phyloP scores from a whole-genome alignment of 2,113 vertebrate species.

The Microtus pennsylvanicus region DNA sequence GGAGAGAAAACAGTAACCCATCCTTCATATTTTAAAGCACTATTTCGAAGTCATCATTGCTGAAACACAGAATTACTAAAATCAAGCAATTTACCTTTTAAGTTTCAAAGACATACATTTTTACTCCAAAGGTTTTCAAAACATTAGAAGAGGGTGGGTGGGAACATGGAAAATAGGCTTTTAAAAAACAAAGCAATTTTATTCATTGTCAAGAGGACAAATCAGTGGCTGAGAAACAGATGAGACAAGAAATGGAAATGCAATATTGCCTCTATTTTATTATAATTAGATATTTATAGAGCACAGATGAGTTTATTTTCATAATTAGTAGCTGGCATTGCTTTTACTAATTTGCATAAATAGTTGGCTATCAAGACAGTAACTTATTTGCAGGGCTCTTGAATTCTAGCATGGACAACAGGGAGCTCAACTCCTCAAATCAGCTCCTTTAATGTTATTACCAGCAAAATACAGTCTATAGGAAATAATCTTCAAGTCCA shows the following conservation, averaged over 20 bases:
- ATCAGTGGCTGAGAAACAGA: conserved; percentile 76
- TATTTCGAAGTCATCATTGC: conserved; percentile 70
- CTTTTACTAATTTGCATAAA: conserved; percentile 85
- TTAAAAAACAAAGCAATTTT: conserved; percentile 70
- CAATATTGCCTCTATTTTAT: conserved; percentile 77
- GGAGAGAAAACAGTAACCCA: conserved; percentile 51
- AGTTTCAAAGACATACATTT: conserved; percentile 65
- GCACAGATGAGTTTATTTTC: conserved; percentile 84
- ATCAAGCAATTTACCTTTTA: conserved; percentile 68
- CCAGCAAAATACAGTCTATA: conserved; percentile 61
- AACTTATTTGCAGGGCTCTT: conserved; percentile 76
- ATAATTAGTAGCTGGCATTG: conserved; percentile 84
- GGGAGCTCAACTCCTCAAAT: conserved; percentile 79
- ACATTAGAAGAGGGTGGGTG: conserved; percentile 25
- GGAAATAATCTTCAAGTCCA: conserved; percentile 61
- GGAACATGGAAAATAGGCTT: conserved; percentile 35
- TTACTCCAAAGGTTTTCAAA: conserved; percentile 64
- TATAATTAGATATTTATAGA: conserved; percentile 86
- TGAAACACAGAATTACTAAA: conserved; percentile 55
- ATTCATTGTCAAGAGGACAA: conserved; percentile 73
- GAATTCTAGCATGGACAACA: conserved; percentile 68
- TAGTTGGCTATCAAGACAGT: conserved; percentile 79
- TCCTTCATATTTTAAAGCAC: conserved; percentile 65
- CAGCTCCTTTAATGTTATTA: conserved; percentile 74
- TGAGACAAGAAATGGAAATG: conserved; percentile 77